A percentile compares a stretch with the other conserved stretches of the same genome.
These are phyloP conservation scores for Sinhomidia bicolor DNA, from an alignment of 2,888 invertebrate genomes.

Conservation along the genomic window DNA sequence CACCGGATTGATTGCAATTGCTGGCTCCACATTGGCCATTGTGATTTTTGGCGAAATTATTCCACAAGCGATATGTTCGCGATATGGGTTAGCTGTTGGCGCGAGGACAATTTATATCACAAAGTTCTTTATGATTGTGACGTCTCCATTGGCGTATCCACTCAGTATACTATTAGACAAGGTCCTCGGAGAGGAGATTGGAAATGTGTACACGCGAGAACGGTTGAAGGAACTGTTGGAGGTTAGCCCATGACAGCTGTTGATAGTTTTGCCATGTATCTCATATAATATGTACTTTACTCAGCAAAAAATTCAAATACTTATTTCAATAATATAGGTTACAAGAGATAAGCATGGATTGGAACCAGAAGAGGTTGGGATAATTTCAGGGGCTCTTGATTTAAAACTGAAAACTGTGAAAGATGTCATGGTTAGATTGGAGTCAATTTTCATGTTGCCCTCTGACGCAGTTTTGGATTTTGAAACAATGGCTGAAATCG, in stretches of 20 bases:
- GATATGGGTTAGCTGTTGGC: conserved; percentile 97
- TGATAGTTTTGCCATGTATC: not conserved
- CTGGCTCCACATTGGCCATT: conserved; percentile 87
- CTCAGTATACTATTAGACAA: conserved; percentile 93
- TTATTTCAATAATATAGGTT: conserved; percentile 84
- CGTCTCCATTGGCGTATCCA: conserved; percentile 96
- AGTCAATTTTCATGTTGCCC: conserved; percentile 93
- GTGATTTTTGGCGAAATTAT: conserved; percentile 99
- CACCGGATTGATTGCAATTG: conserved; percentile 93
- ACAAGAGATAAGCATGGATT: conserved; percentile 94
- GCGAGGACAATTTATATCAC: conserved; percentile 97
- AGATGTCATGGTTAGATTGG: conserved; percentile 89
- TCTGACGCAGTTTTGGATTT: conserved; percentile 95
- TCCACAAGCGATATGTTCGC: conserved; percentile 94
- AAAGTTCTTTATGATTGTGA: conserved; percentile 95
- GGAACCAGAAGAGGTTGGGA: conserved; percentile 97
- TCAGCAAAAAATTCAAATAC: not conserved
- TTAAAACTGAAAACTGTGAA: conserved; percentile 95
- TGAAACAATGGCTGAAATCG: conserved; percentile 97
- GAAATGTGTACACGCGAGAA: conserved; percentile 98
- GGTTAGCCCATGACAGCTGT: conserved; percentile 82
- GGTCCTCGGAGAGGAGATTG: conserved; percentile 97
- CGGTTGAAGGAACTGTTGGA: conserved; percentile 96
- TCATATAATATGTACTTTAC: no score
- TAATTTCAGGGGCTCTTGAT: conserved; percentile 98